phyloP scores from a whole-genome alignment of 2,113 vertebrate genomes.

The Rhombomys opimus region DNA sequence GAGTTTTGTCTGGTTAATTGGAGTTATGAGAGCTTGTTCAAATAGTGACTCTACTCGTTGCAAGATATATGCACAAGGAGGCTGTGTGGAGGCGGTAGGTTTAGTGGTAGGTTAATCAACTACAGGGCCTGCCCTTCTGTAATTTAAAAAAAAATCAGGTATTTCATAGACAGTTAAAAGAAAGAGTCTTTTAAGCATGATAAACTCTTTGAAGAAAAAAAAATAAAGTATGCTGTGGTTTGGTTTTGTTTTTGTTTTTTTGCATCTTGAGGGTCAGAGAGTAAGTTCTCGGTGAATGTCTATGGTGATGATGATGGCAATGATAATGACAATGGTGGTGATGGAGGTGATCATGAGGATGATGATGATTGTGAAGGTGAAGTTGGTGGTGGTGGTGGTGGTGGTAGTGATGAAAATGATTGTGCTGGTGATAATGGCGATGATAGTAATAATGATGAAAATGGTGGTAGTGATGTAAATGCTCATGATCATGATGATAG shows the following conservation, averaged over 20 bases:
- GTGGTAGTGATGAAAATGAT: not conserved
- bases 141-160: not conserved
- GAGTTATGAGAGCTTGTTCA: not conserved
- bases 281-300: not conserved
- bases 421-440: not conserved
- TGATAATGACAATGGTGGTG: too few species aligned
- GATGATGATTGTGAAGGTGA: not conserved
- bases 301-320: not conserved
- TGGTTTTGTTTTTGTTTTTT: not conserved
- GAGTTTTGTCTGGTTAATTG: not conserved
- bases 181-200: not conserved
- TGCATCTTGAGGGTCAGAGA: not conserved
- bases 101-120: not conserved
- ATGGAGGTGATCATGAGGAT: not conserved
- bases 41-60: not conserved
- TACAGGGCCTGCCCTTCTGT: not conserved
- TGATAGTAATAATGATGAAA: not conserved
- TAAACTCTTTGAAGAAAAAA: not conserved
- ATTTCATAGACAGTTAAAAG: not conserved
- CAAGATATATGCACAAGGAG: not conserved
- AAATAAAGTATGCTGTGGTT: not conserved
- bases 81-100: accelerated
- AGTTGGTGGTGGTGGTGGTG: not conserved
- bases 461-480: not conserved
- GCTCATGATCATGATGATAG: not conserved